Evolutionary conservation across 2,797 vertebrate genomes (phyloP), one percentile per base, ranked within the genome.

Genomic region (Nannoperca obscura): DNA sequence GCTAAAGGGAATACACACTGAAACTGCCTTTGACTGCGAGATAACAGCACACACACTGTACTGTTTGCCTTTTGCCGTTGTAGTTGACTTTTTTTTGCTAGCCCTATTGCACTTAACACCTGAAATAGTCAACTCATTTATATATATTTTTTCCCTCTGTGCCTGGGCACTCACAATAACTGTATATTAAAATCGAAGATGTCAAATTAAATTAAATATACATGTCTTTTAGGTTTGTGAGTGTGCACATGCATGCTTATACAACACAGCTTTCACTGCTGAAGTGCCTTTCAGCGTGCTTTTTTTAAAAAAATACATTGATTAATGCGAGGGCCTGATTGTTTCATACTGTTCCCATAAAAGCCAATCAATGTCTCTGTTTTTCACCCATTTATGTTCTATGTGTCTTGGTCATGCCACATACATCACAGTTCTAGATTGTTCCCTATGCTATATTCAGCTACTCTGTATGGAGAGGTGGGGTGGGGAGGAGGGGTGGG

Each of bases 21-120:
- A 85, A 85, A 72, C 80, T 77, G 91, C 94, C 92, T 85, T 68
- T 64, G 92, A 94, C 91, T 92, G 85, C 52, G 53, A 76, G 77
- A 89, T 88, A 92, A 84, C 83, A 86, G 80, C 82, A 75, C 87
- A 92, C 90, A 93, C 89, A 92, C 81, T 83, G 62, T 54, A 40
- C 73, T 85, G 76, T 78, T 44, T 86, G 80, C 78, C 58, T 91
- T 78, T 69, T 84, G 67, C 34, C 54, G 62, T 83, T 89, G 42
- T 71, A 77, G 52, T 73, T 53, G 58, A 74, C 52, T 71, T 74
- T 80, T 84, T 80, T 34, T 42, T 74, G 59, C 19, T 50, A 81
- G 75, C 70, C 74, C 72, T 72, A 22, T 72, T 64, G 81, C 82
- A 74, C 53, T 34, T 42, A 47, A 65, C 77, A 86, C 80, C 76